These are phyloP conservation scores for Aproaerema taeniolella DNA, from an alignment of 2,888 invertebrate species.

Conservation along the genomic window DNA sequence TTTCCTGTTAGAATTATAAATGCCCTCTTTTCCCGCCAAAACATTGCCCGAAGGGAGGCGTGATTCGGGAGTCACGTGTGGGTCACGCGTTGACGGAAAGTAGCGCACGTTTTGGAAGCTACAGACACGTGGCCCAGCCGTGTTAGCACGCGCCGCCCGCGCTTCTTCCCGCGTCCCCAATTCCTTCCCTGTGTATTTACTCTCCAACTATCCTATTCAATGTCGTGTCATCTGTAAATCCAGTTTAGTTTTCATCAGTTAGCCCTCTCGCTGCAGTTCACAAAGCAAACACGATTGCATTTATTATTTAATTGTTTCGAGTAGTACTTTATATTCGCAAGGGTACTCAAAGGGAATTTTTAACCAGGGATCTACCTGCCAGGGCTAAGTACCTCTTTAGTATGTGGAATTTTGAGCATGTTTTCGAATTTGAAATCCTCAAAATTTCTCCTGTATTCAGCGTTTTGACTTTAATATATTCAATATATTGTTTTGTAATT, in stretches of 20 bases:
- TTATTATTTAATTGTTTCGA: constrained; percentile 69
- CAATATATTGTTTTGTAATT: too few species aligned
- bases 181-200: constrained; percentile 62
- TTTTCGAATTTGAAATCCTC: too few species aligned
- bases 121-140: too few species aligned
- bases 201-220: constrained; percentile 65
- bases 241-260: constrained; percentile 67
- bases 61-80: constrained; percentile 13
- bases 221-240: constrained; percentile 62
- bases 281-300: constrained; percentile 68
- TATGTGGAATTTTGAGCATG: too few species aligned
- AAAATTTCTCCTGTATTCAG: too few species aligned
- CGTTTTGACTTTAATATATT: too few species aligned
- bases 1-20: constrained; percentile 71
- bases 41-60: constrained; percentile 36
- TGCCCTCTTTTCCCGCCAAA: constrained; percentile 51
- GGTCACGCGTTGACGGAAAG: constrained; percentile 20
- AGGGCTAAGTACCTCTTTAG: too few species aligned
- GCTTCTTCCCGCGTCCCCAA: constrained; percentile 29
- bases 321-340: constrained; percentile 47
- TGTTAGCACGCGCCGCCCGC: constrained; percentile 30
- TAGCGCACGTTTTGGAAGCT: constrained; percentile 38
- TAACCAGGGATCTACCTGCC: too few species aligned
- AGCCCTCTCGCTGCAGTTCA: constrained; percentile 34
- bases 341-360: constrained; percentile 33